A percentile compares a stretch with the other conserved stretches of the same genome.
Conservation (phyloP, 2,888 invertebrate genomes). For the Nudaria mundana region DNA sequence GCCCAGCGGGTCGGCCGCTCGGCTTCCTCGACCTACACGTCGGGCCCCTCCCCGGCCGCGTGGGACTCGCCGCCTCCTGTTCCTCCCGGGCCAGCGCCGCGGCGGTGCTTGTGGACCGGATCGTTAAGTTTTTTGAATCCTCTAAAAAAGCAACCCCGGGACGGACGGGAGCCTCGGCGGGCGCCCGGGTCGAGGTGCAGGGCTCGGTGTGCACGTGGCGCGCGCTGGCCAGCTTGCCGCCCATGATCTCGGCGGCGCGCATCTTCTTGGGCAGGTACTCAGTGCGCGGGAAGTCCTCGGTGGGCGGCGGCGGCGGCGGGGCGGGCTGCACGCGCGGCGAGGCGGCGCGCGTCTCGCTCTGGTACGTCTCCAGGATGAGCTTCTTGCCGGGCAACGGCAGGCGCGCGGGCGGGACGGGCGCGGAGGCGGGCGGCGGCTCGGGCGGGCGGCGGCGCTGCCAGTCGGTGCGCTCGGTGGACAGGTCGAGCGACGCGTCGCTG, state of each 20-base stretch:
- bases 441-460: conserved; percentile 68
- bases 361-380: conserved; percentile 73
- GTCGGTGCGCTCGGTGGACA: conserved; percentile 64
- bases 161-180: conserved; percentile 45
- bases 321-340: conserved; percentile 47
- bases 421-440: conserved; percentile 56
- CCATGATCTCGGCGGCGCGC: conserved; percentile 74
- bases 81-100: conserved; percentile 81
- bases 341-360: conserved; percentile 62
- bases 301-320: conserved; percentile 20
- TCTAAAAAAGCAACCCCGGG: conserved; percentile 75
- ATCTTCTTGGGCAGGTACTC: conserved; percentile 78
- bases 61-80: conserved; percentile 77
- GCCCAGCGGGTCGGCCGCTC: conserved; percentile 50
- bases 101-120: conserved; percentile 80
- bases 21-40: conserved; percentile 62
- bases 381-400: conserved; percentile 74
- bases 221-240: conserved; percentile 64
- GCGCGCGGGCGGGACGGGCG: conserved; percentile 61
- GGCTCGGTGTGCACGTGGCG: conserved; percentile 42
- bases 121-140: conserved; percentile 80
- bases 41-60: conserved; percentile 76
- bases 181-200: conserved; percentile 36
- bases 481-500: conserved; percentile 70
- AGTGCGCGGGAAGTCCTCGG: conserved; percentile 53